These are phyloP conservation scores for Drosophila subpulchrella DNA, from an alignment of 1,140 invertebrate species.

Conservation along the genomic window DNA sequence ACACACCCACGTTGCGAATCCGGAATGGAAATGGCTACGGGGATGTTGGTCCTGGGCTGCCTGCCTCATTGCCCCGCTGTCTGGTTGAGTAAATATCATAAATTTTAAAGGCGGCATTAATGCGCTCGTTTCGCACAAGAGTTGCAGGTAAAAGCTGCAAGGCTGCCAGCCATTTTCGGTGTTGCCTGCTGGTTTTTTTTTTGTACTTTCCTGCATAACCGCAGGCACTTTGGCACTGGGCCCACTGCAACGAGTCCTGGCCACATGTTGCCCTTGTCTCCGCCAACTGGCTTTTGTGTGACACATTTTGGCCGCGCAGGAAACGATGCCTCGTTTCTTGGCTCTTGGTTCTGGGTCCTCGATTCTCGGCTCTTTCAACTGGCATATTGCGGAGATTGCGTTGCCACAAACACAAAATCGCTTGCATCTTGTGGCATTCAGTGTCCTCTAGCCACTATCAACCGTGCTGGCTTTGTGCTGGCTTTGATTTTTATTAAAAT, in stretches of 20 bases:
- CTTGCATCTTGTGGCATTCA: slow-evolving; percentile 22
- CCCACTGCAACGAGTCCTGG: slow-evolving; percentile 31
- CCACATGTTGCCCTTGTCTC: slow-evolving; percentile 72
- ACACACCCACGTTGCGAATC: slow-evolving; percentile 7
- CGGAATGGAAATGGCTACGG: slow-evolving; percentile 12
- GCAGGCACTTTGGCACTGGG: slow-evolving; percentile 75
- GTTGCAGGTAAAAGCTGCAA: slow-evolving; percentile 34
- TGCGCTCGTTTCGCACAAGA: slow-evolving; percentile 50
- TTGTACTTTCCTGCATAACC: slow-evolving; percentile 55
- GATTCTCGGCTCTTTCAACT: slow-evolving; percentile 10
- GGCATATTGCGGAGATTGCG: slow-evolving; percentile 68
- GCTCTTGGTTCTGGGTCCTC: not conserved
- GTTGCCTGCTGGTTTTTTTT: slow-evolving; percentile 1
- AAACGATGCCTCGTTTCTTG: slow-evolving; percentile 45
- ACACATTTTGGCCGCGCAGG: slow-evolving; percentile 62
- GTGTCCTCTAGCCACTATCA: not conserved
- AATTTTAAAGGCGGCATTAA: slow-evolving; percentile 79
- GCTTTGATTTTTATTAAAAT: slow-evolving; percentile 47
- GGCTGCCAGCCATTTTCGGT: slow-evolving; percentile 19
- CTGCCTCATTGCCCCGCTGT: slow-evolving; percentile 38
- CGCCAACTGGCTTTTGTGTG: slow-evolving; percentile 54
- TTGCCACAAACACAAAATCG: slow-evolving; percentile 38
- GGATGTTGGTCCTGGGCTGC: not conserved
- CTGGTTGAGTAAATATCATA: slow-evolving; percentile 77
- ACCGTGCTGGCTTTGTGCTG: not conserved